Evolutionary conservation across 2,113 vertebrate genomes (phyloP).

Genomic region (Agapornis roseicollis): DNA sequence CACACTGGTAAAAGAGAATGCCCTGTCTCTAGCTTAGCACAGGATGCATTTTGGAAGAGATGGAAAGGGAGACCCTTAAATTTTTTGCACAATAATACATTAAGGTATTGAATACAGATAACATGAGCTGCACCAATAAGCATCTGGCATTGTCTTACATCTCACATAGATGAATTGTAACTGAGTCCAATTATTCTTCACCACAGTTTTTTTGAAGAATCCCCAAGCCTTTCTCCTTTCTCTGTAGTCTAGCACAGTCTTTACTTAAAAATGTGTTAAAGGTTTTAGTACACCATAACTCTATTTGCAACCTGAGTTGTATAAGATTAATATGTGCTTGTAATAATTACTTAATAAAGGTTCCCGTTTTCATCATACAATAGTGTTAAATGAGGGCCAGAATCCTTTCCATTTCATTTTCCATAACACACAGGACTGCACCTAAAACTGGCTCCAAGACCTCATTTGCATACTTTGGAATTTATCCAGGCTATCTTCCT

Average conservation of each 20-base stretch:
- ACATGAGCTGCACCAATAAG: accelerated
- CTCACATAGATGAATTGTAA: background rate
- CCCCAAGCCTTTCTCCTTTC: background rate
- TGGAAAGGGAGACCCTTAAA: background rate
- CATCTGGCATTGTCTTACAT: background rate
- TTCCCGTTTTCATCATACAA: background rate
- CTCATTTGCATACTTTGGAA: background rate
- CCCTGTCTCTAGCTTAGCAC: background rate
- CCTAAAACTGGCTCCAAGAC: background rate
- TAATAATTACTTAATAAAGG: background rate
- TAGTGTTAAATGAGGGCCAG: background rate
- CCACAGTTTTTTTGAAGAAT: background rate
- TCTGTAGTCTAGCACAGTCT: background rate
- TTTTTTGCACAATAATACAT: background rate
- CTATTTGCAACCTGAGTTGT: background rate
- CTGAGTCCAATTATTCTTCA: background rate
- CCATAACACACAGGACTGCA: background rate
- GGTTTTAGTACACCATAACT: background rate
- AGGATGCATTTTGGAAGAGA: background rate
- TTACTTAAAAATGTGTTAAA: background rate
- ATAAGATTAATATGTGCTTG: background rate
- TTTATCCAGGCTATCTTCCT: background rate
- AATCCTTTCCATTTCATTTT: background rate
- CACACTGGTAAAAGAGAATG: background rate
- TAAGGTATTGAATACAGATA: background rate